Percentiles rank a stretch among this genome's conserved stretches.
Evolutionary conservation across 2,888 invertebrate species (phyloP).

Genomic region (Eucera pruinosa): DNA sequence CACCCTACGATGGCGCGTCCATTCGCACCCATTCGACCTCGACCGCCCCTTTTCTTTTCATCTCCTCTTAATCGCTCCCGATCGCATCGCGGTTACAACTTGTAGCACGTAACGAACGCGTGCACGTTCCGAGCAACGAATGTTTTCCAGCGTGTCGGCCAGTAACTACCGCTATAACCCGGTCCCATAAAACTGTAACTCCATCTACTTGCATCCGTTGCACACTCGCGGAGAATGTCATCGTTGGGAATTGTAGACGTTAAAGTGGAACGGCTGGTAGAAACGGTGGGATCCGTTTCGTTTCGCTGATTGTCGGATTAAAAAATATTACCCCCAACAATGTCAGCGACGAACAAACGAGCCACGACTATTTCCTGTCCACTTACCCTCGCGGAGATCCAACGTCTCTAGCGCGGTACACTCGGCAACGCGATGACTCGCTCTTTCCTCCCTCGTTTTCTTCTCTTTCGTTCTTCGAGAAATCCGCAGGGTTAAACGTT

Average conservation of each 20-base stretch:
- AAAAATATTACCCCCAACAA: constrained; percentile 43
- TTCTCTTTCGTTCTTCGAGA: not conserved
- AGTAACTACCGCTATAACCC: constrained; percentile 61
- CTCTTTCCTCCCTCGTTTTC: not conserved
- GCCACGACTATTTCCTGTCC: constrained; percentile 28
- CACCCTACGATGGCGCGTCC: not conserved
- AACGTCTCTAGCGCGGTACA: too few relatives aligned
- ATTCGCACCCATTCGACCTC: constrained; percentile 3
- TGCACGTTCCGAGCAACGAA: constrained; percentile 19
- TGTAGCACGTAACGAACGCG: constrained; percentile 46
- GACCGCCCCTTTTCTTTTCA: not conserved
- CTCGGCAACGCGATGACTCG: not conserved
- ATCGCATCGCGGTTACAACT: constrained; percentile 42
- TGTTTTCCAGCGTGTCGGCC: constrained; percentile 57
- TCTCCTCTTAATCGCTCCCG: constrained; percentile 51
- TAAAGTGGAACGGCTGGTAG: constrained; percentile 51
- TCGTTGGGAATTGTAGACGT: constrained; percentile 61
- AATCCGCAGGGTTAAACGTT: constrained; percentile 4
- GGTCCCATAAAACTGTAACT: constrained; percentile 65
- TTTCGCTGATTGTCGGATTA: constrained; percentile 57
- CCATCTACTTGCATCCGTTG: constrained; percentile 55
- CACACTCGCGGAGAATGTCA: constrained; percentile 60
- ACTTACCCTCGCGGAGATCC: constrained; percentile 14
- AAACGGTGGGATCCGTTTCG: constrained; percentile 32
- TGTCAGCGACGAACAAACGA: constrained; percentile 20